Percentiles rank a stretch among this genome's conserved stretches.
phyloP scores from a whole-genome alignment of 1,140 invertebrate genomes.

The Plectrocnemia conspersa region DNA sequence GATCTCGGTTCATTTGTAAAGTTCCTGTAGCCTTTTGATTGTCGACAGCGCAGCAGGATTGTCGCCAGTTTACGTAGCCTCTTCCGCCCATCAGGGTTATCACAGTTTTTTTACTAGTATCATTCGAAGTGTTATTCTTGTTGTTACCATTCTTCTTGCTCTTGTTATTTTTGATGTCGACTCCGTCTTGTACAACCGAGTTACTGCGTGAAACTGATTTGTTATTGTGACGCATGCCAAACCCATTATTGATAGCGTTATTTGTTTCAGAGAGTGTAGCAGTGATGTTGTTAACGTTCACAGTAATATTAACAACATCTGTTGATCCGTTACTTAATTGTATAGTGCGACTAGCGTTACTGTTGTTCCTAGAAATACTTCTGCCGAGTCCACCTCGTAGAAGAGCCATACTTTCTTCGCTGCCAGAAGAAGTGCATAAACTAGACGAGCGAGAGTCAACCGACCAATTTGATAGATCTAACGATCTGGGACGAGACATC shows the following conservation, averaged over 20 bases:
- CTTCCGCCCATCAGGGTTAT: slow-evolving; percentile 82
- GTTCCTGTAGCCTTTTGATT: slow-evolving; percentile 44
- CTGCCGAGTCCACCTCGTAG: slow-evolving; percentile 53
- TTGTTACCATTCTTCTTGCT: slow-evolving; percentile 36
- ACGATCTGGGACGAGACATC: slow-evolving; percentile 69
- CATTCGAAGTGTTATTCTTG: slow-evolving; percentile 37
- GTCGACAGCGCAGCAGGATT: slow-evolving; percentile 57
- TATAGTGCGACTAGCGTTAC: slow-evolving; percentile 61
- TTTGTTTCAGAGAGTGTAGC: slow-evolving; percentile 24
- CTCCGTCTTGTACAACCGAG: slow-evolving; percentile 34
- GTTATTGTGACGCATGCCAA: slow-evolving; percentile 34
- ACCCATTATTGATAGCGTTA: slow-evolving; percentile 35
- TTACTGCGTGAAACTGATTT: slow-evolving; percentile 44
- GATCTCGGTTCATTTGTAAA: slow-evolving; percentile 51
- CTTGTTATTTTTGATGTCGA: slow-evolving; percentile 29
- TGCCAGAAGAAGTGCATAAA: slow-evolving; percentile 73
- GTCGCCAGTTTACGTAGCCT: slow-evolving; percentile 80
- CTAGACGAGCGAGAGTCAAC: slow-evolving; percentile 81
- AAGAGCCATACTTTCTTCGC: slow-evolving; percentile 74
- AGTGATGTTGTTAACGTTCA: slow-evolving; percentile 31
- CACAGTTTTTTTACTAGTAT: slow-evolving; percentile 62
- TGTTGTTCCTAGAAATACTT: slow-evolving; percentile 66
- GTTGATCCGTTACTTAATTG: slow-evolving; percentile 40
- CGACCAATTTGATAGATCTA: slow-evolving; percentile 83
- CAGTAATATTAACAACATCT: slow-evolving; percentile 34